phyloP scores from a whole-genome alignment of 1,140 invertebrate genomes.

The Caenorhabditis latens region DNA sequence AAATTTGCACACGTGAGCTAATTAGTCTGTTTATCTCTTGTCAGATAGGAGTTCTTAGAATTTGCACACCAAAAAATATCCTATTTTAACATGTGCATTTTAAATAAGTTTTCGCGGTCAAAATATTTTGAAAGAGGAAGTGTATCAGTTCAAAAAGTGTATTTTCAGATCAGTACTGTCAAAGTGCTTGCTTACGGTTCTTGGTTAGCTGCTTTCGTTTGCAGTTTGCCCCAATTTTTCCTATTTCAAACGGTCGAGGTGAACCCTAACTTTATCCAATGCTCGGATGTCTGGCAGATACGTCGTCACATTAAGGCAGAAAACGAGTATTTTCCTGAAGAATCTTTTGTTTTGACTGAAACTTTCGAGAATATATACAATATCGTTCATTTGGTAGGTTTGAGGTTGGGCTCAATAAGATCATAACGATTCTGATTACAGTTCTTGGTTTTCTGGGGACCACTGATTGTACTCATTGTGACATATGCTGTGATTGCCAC shows the following conservation, averaged over 20 bases:
- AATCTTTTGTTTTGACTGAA: not conserved
- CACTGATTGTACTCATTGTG: slow-evolving; percentile 71
- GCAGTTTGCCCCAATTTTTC: slow-evolving; percentile 55
- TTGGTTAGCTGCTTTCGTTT: slow-evolving; percentile 27
- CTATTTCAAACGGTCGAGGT: slow-evolving; percentile 49
- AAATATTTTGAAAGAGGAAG: not conserved
- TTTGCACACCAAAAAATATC: too few species aligned
- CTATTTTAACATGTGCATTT: too few species aligned
- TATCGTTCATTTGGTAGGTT: slow-evolving; percentile 63
- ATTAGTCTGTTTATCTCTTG: too few species aligned
- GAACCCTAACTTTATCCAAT: slow-evolving; percentile 43
- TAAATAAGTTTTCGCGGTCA: not conserved
- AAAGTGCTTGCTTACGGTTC: not conserved
- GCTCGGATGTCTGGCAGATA: slow-evolving; percentile 60
- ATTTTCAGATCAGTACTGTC: slow-evolving; percentile 41
- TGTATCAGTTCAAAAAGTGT: too few species aligned
- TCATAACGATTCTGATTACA: slow-evolving; percentile 51
- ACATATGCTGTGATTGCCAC: slow-evolving; percentile 72
- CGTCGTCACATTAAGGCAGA: not conserved
- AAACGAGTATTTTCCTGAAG: not conserved
- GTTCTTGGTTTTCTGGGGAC: slow-evolving; percentile 76
- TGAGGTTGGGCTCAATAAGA: not conserved
- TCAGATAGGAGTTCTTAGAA: too few species aligned
- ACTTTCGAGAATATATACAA: slow-evolving; percentile 62
- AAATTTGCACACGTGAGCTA: too few species aligned